A percentile compares a stretch with the other conserved stretches of the same genome.
Evolutionary conservation across 2,797 vertebrate species (phyloP).

Genomic region (Coranthus polyacanthus): DNA sequence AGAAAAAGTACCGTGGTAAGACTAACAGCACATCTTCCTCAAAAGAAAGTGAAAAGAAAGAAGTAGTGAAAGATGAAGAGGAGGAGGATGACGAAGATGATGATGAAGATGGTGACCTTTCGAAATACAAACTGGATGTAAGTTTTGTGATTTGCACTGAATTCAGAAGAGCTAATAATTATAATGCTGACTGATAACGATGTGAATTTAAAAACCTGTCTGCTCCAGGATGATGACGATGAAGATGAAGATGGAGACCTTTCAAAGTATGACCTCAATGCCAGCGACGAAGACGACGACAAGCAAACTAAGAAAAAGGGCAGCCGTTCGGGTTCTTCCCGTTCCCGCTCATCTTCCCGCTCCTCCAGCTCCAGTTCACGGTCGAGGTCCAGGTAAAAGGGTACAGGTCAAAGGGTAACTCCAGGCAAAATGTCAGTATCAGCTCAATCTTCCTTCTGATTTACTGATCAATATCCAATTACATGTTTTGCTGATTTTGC

Average conservation of each 20-base stretch:
- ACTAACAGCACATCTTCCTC: constrained; percentile 84
- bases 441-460: constrained; percentile 92
- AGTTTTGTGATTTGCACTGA: constrained; percentile 14
- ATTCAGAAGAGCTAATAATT: background rate
- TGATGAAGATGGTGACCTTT: constrained; percentile 94
- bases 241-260: constrained; percentile 92
- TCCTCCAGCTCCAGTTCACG: constrained; percentile 98
- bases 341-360: constrained; percentile 92
- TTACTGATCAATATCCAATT: constrained; percentile 64
- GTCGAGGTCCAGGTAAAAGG: constrained; percentile 99
- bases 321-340: constrained; percentile 93
- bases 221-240: constrained; percentile 88
- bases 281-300: constrained; percentile 92
- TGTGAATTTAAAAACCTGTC: background rate
- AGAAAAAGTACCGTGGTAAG: constrained; percentile 97
- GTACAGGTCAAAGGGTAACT: constrained; percentile 99
- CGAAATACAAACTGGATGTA: constrained; percentile 98
- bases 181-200: background rate
- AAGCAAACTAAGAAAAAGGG: constrained; percentile 86
- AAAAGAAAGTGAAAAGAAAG: constrained; percentile 93
- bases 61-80: constrained; percentile 85
- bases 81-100: constrained; percentile 94
- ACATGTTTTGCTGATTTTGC: constrained; percentile 55
- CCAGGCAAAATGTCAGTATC: constrained; percentile 99
- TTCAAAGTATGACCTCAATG: constrained; percentile 96